Conservation (phyloP, 2,888 invertebrate species). For the Eledona agricola region DNA sequence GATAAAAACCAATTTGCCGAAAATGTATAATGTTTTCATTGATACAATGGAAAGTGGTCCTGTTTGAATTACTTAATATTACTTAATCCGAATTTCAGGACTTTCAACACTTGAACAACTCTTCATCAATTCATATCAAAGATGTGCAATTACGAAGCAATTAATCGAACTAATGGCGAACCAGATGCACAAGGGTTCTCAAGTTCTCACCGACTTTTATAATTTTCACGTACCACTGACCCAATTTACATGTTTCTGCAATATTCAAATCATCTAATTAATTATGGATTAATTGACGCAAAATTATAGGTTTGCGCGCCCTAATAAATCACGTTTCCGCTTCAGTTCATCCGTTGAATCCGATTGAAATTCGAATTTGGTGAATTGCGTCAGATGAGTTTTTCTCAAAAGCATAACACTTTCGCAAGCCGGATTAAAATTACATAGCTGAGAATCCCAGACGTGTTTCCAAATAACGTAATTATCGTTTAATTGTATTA, state of each 20-base stretch:
- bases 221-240: constrained; percentile 8
- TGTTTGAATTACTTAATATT: no score
- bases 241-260: constrained; percentile 8
- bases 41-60: no score
- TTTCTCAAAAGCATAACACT: constrained; percentile 22
- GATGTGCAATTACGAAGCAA: no score
- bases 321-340: constrained; percentile 8
- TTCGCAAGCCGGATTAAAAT: constrained; percentile 29
- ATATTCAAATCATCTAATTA: not conserved
- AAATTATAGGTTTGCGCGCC: constrained; percentile 8
- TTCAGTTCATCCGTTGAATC: constrained; percentile 1
- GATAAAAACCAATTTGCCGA: no score
- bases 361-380: no score
- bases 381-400: not conserved
- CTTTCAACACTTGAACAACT: no score
- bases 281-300: constrained; percentile 6
- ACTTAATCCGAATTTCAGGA: no score
- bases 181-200: no score
- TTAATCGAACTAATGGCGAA: no score
- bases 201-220: no score
- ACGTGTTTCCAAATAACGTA: constrained; percentile 44
- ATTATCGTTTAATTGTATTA: constrained; percentile 45
- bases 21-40: no score
- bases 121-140: no score
- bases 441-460: constrained; percentile 45